Conservation (phyloP, 2,888 invertebrate genomes). For the Zelleria hepariella region DNA sequence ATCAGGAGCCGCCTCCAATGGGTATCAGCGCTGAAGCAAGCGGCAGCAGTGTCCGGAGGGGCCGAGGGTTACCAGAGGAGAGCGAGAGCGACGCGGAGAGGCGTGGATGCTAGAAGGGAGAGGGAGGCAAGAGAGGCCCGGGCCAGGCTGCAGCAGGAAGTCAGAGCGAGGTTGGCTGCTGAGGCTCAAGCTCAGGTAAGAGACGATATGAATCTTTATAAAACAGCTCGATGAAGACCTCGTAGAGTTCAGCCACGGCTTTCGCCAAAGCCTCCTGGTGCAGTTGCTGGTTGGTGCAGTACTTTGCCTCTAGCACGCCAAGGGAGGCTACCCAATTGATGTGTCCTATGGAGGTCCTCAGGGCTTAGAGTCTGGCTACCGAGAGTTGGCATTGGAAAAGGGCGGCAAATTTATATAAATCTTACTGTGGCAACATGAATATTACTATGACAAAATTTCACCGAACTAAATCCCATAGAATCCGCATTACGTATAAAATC, state of each 20-base stretch:
- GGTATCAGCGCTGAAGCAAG: constrained; percentile 81
- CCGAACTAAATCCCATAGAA: too few species aligned
- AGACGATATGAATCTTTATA: background rate
- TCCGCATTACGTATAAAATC: too few species aligned
- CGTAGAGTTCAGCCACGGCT: constrained; percentile 81
- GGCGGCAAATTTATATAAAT: too few species aligned
- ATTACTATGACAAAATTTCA: too few species aligned
- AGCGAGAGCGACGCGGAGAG: constrained; percentile 60
- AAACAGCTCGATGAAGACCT: constrained; percentile 82
- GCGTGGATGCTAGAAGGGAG: constrained; percentile 68
- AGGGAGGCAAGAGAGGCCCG: constrained; percentile 73
- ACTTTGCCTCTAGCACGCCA: constrained; percentile 81
- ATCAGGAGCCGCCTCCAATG: constrained; percentile 79
- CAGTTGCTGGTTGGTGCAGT: constrained; percentile 73
- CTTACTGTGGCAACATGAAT: too few species aligned
- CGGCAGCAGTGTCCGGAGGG: constrained; percentile 78
- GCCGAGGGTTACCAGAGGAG: constrained; percentile 79
- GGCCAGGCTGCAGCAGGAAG: constrained; percentile 76
- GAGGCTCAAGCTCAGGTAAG: constrained; percentile 70
- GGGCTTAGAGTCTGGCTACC: too few species aligned
- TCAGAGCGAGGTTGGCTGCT: constrained; percentile 72
- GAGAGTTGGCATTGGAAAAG: too few species aligned
- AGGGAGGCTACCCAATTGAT: constrained; percentile 79
- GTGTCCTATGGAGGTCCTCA: constrained; percentile 70
- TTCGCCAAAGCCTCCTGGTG: constrained; percentile 77